A percentile compares a stretch with the other conserved stretches of the same genome.
Evolutionary conservation across 1,140 invertebrate genomes (phyloP).

Genomic region (Eulimnadia texana): DNA sequence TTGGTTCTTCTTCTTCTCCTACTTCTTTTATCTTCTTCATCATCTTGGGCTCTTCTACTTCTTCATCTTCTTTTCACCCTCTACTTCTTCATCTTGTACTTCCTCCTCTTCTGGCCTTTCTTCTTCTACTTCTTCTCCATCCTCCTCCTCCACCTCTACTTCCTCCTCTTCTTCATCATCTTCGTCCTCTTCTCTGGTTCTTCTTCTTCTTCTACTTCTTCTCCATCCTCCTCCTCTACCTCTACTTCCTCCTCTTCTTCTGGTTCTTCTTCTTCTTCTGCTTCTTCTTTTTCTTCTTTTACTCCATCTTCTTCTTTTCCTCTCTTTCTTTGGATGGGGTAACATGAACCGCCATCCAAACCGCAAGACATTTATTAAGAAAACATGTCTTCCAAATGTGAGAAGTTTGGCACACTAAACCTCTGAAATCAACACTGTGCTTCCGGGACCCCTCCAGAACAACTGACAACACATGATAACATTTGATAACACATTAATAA

Average conservation of each 20-base stretch:
- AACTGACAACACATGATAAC: no score
- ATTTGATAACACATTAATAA: no score
- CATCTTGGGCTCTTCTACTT: not conserved
- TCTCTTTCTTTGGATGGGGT: not conserved
- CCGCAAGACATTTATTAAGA: not conserved
- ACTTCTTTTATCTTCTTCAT: conserved; percentile 1
- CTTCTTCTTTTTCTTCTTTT: no score
- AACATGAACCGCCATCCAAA: not conserved
- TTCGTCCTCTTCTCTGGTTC: no score
- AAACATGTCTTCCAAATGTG: not conserved
- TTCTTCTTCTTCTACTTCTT: not conserved
- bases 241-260: no score
- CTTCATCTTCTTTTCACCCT: not conserved
- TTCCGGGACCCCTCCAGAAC: no score
- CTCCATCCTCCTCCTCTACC: no score
- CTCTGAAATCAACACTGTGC: not conserved
- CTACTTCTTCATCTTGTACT: no score
- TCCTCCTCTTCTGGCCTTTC: no score
- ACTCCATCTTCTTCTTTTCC: no score
- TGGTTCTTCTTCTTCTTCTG: no score
- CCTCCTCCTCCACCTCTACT: no score
- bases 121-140: not conserved
- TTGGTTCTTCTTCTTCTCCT: not conserved
- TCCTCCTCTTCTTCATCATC: not conserved
- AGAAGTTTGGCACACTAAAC: not conserved